Conservation (phyloP, 1,140 invertebrate species). For the Chironomus striatipennis region DNA sequence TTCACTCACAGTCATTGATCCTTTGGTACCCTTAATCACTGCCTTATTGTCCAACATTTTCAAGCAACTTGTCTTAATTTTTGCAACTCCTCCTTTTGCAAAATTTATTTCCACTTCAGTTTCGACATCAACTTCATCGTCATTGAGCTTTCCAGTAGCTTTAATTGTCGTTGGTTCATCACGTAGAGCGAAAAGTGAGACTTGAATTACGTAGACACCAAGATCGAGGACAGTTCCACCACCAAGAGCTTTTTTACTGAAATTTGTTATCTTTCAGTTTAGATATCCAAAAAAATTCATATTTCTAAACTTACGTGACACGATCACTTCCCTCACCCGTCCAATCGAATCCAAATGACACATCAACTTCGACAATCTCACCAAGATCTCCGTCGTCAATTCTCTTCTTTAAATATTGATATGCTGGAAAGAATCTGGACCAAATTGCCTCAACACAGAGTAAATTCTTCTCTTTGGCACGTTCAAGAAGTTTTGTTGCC, state of each 20-base stretch:
- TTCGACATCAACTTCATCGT: slow-evolving; percentile 58
- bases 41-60: slow-evolving; percentile 52
- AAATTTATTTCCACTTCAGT: slow-evolving; percentile 56
- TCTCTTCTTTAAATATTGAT: slow-evolving; percentile 55
- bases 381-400: slow-evolving; percentile 56
- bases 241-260: slow-evolving; percentile 53
- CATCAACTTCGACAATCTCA: slow-evolving; percentile 58
- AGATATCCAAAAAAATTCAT: not conserved
- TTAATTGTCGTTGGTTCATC: slow-evolving; percentile 52
- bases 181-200: slow-evolving; percentile 58
- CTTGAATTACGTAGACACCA: slow-evolving; percentile 74
- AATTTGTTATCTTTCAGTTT: not conserved
- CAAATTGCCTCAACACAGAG: slow-evolving; percentile 82
- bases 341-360: slow-evolving; percentile 57
- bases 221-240: slow-evolving; percentile 75
- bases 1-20: not conserved
- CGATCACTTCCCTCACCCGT: slow-evolving; percentile 49
- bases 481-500: slow-evolving; percentile 52
- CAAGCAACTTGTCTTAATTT: slow-evolving; percentile 46
- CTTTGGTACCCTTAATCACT: slow-evolving; percentile 48
- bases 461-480: slow-evolving; percentile 55
- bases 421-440: slow-evolving; percentile 72
- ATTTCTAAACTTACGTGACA: slow-evolving; percentile 46
- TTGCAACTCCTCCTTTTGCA: slow-evolving; percentile 52
- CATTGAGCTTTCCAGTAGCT: slow-evolving; percentile 55